A percentile compares a stretch with the other conserved stretches of the same genome.
Evolutionary conservation across 1,140 invertebrate genomes (phyloP).

Genomic region (Drosophila mojavensis): DNA sequence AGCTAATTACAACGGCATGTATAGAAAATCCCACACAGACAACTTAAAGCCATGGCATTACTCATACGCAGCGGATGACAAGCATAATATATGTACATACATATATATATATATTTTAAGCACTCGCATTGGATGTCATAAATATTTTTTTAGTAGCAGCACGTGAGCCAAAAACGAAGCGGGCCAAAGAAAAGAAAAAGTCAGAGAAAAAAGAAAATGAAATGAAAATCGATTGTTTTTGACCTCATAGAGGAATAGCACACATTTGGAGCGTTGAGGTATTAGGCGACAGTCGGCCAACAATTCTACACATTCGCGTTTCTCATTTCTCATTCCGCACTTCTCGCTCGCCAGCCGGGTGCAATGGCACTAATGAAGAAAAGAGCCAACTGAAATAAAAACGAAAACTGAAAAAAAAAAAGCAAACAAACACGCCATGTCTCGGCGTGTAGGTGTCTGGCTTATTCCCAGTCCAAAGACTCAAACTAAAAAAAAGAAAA

Average conservation of each 20-base stretch:
- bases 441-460: constrained; percentile 29
- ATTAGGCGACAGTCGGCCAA: constrained; percentile 49
- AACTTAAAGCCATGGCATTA: constrained; percentile 19
- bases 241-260: constrained; percentile 72
- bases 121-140: constrained; percentile 33
- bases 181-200: constrained; percentile 32
- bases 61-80: constrained; percentile 59
- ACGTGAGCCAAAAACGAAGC: constrained; percentile 56
- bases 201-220: constrained; percentile 34
- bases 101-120: constrained; percentile 11
- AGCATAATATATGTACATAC: not conserved
- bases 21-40: constrained; percentile 9
- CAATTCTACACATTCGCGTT: constrained; percentile 30
- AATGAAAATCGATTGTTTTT: constrained; percentile 80
- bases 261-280: constrained; percentile 62
- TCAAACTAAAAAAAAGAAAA: constrained; percentile 5
- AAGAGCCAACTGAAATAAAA: not conserved
- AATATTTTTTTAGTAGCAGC: constrained; percentile 42
- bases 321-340: constrained; percentile 10
- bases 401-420: constrained; percentile 47
- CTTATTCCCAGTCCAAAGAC: constrained; percentile 53
- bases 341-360: constrained; percentile 37
- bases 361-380: constrained; percentile 78
- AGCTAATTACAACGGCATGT: constrained; percentile 27
- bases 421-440: constrained; percentile 75